phyloP scores from a whole-genome alignment of 2,797 vertebrate species.

The Sebastes oblongus region DNA sequence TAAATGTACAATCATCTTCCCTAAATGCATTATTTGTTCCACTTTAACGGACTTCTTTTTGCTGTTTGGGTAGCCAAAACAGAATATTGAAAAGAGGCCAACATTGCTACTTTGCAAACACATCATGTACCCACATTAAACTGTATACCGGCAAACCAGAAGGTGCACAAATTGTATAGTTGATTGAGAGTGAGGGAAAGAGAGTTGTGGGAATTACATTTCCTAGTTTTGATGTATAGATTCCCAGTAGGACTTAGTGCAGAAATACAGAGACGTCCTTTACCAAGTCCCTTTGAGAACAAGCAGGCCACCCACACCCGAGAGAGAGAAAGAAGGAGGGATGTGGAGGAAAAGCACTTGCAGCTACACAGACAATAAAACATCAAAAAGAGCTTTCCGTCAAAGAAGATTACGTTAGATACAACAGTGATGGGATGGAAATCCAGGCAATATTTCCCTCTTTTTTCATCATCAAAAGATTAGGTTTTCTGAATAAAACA shows the following conservation, averaged over 20 bases:
- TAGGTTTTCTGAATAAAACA: constrained; percentile 45
- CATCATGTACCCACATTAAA: not conserved
- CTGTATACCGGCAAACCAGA: not conserved
- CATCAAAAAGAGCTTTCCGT: constrained; percentile 46
- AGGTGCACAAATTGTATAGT: not conserved
- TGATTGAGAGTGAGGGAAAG: not conserved
- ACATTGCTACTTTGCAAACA: not conserved
- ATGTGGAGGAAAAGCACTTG: not conserved
- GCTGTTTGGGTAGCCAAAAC: not conserved
- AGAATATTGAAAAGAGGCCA: not conserved
- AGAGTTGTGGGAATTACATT: not conserved
- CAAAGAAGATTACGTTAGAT: constrained; percentile 50
- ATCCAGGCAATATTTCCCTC: constrained; percentile 43
- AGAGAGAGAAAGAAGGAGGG: not conserved
- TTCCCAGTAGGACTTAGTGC: not conserved
- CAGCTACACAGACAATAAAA: constrained; percentile 30
- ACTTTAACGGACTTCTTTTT: not conserved
- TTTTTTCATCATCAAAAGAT: constrained; percentile 65
- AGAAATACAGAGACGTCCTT: constrained; percentile 6
- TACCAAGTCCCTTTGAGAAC: constrained; percentile 26
- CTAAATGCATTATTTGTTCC: not conserved
- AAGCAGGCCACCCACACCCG: not conserved
- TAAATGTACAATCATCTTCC: not conserved
- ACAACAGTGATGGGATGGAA: constrained; percentile 39
- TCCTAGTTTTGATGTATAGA: not conserved